Evolutionary conservation across 2,113 vertebrate genomes (phyloP).

Genomic region (Nannobrachium achirus): DNA sequence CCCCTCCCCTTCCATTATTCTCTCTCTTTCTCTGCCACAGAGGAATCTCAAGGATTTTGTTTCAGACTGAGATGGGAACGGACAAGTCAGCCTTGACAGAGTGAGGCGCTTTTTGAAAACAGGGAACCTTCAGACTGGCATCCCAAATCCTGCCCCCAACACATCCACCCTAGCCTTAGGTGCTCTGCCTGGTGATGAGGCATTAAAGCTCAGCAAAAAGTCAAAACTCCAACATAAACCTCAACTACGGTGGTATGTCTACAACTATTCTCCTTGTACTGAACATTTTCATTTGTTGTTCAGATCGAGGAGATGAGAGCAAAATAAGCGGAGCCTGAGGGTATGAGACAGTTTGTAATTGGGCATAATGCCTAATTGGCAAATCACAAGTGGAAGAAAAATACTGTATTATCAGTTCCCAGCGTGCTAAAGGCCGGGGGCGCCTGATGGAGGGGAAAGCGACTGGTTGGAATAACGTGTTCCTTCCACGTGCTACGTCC

Average conservation of each 20-base stretch:
- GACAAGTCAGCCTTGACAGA: constrained; percentile 47
- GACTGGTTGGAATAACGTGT: too few relatives aligned
- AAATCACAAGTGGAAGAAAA: constrained; percentile 12
- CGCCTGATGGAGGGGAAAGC: too few relatives aligned
- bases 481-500: too few relatives aligned
- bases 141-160: constrained; percentile 31
- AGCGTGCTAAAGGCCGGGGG: too few relatives aligned
- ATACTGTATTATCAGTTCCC: constrained; percentile 39
- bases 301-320: constrained; percentile 12
- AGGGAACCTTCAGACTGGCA: constrained; percentile 33
- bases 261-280: constrained; percentile 10
- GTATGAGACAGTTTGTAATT: constrained; percentile 47
- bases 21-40: neutral
- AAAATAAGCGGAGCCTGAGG: constrained; percentile 26
- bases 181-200: constrained; percentile 15
- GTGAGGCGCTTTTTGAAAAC: constrained; percentile 38
- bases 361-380: constrained; percentile 34
- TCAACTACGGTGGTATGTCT: constrained; percentile 24
- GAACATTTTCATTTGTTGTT: constrained; percentile 16
- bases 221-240: constrained; percentile 11
- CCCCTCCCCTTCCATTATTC: neutral
- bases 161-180: constrained; percentile 36
- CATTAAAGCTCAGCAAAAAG: constrained; percentile 33
- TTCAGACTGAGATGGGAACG: constrained; percentile 41
- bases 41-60: constrained; percentile 39